These are phyloP conservation scores for Andrena bicolor DNA, from an alignment of 2,888 invertebrate genomes.

Conservation along the genomic window DNA sequence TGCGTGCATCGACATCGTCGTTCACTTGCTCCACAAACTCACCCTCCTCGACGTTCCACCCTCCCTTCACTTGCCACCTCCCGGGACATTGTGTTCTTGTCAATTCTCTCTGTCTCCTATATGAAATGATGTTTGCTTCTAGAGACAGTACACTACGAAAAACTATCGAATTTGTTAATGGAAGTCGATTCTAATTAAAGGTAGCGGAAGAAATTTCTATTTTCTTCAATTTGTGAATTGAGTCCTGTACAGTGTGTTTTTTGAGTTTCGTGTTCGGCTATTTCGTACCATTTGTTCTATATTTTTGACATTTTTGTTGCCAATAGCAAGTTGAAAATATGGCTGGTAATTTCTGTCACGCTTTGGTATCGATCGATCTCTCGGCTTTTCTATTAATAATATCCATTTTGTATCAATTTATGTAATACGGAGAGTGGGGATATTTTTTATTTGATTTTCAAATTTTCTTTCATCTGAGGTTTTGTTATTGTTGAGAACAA, in stretches of 20 bases:
- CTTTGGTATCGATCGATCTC: slow-evolving; percentile 46
- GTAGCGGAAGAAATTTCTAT: not conserved
- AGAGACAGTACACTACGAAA: not conserved
- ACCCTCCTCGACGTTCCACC: slow-evolving; percentile 47
- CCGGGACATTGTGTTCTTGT: slow-evolving; percentile 18
- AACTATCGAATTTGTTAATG: not conserved
- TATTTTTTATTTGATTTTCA: slow-evolving; percentile 2
- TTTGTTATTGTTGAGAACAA: too few relatives aligned
- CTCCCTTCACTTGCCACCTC: slow-evolving; percentile 10
- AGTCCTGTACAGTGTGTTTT: too few relatives aligned
- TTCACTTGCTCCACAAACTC: slow-evolving; percentile 45
- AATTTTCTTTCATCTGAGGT: not conserved
- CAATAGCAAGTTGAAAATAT: not conserved
- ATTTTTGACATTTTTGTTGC: not conserved
- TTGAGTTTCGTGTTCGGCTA: too few relatives aligned
- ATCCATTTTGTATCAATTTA: slow-evolving; percentile 40
- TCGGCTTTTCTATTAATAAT: slow-evolving; percentile 54
- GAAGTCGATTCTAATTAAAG: not conserved
- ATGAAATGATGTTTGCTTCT: not conserved
- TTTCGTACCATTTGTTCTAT: too few relatives aligned
- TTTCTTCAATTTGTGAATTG: not conserved
- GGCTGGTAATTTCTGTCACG: not conserved
- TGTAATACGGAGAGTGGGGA: slow-evolving; percentile 13
- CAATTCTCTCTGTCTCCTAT: not conserved
- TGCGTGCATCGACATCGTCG: slow-evolving; percentile 53